Conservation (phyloP, 2,113 vertebrate species). For the Sceloporus tristichus region DNA sequence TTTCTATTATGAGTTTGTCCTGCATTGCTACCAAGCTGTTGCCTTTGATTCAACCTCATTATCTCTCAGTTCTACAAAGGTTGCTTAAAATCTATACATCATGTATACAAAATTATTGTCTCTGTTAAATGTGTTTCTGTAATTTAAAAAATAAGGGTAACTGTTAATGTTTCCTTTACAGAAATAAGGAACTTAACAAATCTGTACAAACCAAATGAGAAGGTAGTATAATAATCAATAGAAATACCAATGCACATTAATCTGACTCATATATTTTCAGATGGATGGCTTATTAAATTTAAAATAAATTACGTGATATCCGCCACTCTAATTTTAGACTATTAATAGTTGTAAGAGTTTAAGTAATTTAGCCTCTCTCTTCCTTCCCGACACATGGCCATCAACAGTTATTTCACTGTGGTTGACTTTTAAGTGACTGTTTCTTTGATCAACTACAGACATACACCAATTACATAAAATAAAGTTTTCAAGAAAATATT, state of each 20-base stretch:
- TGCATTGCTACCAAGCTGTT: slow-evolving; percentile 21
- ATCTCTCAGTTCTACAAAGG: not conserved
- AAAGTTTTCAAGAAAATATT: slow-evolving; percentile 39
- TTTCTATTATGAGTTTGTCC: slow-evolving; percentile 6
- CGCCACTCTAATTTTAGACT: slow-evolving; percentile 71
- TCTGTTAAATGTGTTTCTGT: slow-evolving; percentile 13
- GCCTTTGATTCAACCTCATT: slow-evolving; percentile 21
- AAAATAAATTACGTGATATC: slow-evolving; percentile 74
- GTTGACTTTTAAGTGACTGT: slow-evolving; percentile 40
- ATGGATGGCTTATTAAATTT: slow-evolving; percentile 74
- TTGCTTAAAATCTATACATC: slow-evolving; percentile 21
- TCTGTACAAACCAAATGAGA: slow-evolving; percentile 56
- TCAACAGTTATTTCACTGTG: slow-evolving; percentile 66
- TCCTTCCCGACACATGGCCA: slow-evolving; percentile 65
- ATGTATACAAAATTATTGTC: slow-evolving; percentile 39
- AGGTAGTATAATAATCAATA: slow-evolving; percentile 70
- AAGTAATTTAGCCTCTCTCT: slow-evolving; percentile 68
- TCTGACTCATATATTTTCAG: slow-evolving; percentile 69
- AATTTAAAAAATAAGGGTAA: slow-evolving; percentile 9
- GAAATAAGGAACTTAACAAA: not conserved
- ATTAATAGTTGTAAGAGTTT: slow-evolving; percentile 68
- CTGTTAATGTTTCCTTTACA: slow-evolving; percentile 11
- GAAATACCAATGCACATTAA: slow-evolving; percentile 63
- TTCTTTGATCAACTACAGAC: slow-evolving; percentile 46
- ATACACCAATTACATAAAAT: slow-evolving; percentile 45